Evolutionary conservation across 92 coral and sea anemone genomes (phyloP).

Genomic region (Heliopora coerulea): DNA sequence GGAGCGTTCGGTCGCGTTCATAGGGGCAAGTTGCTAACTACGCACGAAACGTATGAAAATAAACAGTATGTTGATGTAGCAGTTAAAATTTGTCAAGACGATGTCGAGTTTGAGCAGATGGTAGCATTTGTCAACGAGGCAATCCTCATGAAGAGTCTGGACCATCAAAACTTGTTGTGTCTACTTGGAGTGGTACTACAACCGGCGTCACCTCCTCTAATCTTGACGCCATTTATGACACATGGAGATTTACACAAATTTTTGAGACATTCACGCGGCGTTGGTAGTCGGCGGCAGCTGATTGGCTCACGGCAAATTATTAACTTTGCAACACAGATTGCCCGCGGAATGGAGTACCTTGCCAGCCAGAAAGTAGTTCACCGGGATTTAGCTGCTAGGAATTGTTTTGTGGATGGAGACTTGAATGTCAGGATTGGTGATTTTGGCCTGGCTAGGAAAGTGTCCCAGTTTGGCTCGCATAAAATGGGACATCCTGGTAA

Average conservation of each 20-base stretch:
- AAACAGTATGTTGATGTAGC: conserved; percentile 14
- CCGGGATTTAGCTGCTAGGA: conserved; percentile 38
- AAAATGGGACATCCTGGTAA: conserved; percentile 31
- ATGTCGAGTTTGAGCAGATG: conserved; percentile 29
- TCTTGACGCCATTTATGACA: conserved; percentile 19
- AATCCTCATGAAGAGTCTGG: conserved; percentile 14
- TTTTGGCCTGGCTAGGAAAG: conserved; percentile 32
- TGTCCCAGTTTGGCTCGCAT: conserved; percentile 20
- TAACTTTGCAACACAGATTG: conserved; percentile 27
- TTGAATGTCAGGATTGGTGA: conserved; percentile 31
- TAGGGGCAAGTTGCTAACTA: conserved; percentile 1
- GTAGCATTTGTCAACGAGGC: conserved; percentile 29
- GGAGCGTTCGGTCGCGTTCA: conserved; percentile 32
- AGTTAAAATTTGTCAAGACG: conserved; percentile 33
- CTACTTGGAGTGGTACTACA: conserved; percentile 30
- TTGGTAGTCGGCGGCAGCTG: conserved; percentile 34
- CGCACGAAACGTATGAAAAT: background rate
- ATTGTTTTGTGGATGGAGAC: conserved; percentile 28
- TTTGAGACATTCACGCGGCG: conserved; percentile 35
- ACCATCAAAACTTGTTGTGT: conserved; percentile 7
- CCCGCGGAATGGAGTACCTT: conserved; percentile 41
- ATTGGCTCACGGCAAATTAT: conserved; percentile 35
- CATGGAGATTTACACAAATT: conserved; percentile 41
- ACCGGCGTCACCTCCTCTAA: conserved; percentile 18
- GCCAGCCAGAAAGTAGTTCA: conserved; percentile 38